phyloP scores from a whole-genome alignment of 2,888 invertebrate species.

The Acleris emargana region DNA sequence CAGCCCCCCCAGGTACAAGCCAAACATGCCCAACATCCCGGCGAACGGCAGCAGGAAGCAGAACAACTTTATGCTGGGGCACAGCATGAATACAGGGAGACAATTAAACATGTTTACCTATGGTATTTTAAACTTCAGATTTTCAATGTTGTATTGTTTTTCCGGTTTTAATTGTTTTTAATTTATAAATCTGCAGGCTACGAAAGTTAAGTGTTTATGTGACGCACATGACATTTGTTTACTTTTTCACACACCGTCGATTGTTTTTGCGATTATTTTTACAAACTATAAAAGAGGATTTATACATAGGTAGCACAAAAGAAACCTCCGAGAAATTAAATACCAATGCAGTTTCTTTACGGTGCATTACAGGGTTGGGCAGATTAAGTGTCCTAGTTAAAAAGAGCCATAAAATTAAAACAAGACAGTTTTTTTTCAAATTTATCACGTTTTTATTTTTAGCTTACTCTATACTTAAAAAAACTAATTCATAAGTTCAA shows the following conservation, averaged over 20 bases:
- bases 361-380: too few species aligned
- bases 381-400: too few species aligned
- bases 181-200: background rate
- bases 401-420: too few species aligned
- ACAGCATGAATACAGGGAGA: slow-evolving; percentile 50
- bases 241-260: background rate
- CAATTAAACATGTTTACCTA: slow-evolving; percentile 52
- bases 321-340: too few species aligned
- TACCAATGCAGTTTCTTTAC: too few species aligned
- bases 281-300: too few species aligned
- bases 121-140: background rate
- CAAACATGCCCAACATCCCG: slow-evolving; percentile 52
- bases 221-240: background rate
- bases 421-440: too few species aligned
- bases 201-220: background rate
- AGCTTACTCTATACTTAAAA: too few species aligned
- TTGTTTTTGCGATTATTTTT: too few species aligned
- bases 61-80: slow-evolving; percentile 58
- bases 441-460: too few species aligned
- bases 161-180: background rate
- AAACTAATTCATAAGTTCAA: too few species aligned
- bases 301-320: too few species aligned
- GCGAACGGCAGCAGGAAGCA: slow-evolving; percentile 60
- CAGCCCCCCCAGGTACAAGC: slow-evolving; percentile 51
- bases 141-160: background rate